Evolutionary conservation across 1,140 invertebrate species (phyloP), one percentile per base, ranked within the genome.

Genomic region (Melanaphis sacchari): DNA sequence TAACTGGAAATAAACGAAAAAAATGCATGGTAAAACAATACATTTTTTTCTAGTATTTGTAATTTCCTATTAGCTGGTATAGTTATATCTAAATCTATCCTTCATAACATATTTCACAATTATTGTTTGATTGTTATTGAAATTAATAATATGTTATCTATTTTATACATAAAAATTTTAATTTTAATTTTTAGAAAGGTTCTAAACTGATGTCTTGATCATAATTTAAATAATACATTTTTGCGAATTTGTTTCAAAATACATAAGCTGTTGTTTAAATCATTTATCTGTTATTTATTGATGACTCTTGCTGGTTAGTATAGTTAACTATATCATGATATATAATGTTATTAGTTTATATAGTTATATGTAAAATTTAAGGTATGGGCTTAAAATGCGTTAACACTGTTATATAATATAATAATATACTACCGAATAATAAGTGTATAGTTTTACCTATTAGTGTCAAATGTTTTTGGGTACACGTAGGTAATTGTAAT

Each of bases 361-460:
- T n/a, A n/a, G 7, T 40, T 41, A 41, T 15, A 84, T 38, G 82
- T 40, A 8, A 38, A 31, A 24, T 26, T 38, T 82, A 18, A 82
- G 21, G 36, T 38, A 24, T 22, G 76, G 38, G 21, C 2, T 81
- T 41, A 40, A 41, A 41, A 84, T 26, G 9, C 38, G 8, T 24
- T 38, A 82, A 40, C 18, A 38, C 6, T 81, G 24, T 40, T 87
- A 46, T 46, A 46, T 46, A n/a, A n/a, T 87, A 87, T 87, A 15
- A 26, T 43, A 18, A 21, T 6, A 40, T 43, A 46, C 82, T 84
- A 84, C 82, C 24, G 82, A 41, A 84, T 84, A 40, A 84, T 87
- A 87, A 49, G 41, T 24, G 82, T 87, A 46, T 36, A 40, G n/a
- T 87, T 87, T 87, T n/a, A 89, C 21, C 46, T 38, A 52, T 89